Percentiles rank a stretch among this genome's conserved stretches.
Evolutionary conservation across 2,113 vertebrate genomes (phyloP).

Genomic region (Hypocryptadius cinnamomeus): DNA sequence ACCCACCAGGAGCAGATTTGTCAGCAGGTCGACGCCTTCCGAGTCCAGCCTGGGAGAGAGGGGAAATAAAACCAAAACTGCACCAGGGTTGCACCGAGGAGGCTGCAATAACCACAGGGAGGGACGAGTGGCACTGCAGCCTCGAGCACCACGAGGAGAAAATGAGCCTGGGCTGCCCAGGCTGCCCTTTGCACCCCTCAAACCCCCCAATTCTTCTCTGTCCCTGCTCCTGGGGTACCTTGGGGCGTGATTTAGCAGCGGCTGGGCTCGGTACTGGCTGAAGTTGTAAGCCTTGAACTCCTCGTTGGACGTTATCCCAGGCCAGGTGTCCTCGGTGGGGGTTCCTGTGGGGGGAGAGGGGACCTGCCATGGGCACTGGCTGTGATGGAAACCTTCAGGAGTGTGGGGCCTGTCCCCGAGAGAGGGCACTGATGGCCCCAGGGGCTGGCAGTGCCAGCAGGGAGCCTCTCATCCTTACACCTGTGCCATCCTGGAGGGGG

Average conservation of each 20-base stretch:
- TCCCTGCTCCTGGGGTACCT: constrained; percentile 68
- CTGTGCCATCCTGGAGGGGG: not conserved
- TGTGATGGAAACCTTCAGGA: rapidly evolving
- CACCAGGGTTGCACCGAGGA: rapidly evolving
- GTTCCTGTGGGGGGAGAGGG: constrained; percentile 73
- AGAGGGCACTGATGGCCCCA: not conserved
- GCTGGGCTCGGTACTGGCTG: constrained; percentile 80
- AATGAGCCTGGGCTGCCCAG: too few species aligned
- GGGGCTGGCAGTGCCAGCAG: not conserved
- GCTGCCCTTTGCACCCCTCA: rapidly evolving
- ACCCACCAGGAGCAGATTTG: constrained; percentile 83
- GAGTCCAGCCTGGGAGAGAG: constrained; percentile 81
- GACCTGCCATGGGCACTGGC: rapidly evolving
- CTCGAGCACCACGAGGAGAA: not conserved
- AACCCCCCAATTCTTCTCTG: rapidly evolving
- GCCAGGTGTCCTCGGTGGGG: constrained; percentile 88
- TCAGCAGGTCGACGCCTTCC: constrained; percentile 86
- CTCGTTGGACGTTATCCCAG: constrained; percentile 79
- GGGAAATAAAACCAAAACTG: not conserved
- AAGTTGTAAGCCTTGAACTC: constrained; percentile 89
- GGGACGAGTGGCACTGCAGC: not conserved
- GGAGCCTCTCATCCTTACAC: rapidly evolving
- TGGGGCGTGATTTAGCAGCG: constrained; percentile 87
- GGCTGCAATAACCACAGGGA: rapidly evolving
- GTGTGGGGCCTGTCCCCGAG: not conserved